A percentile compares a stretch with the other conserved stretches of the same genome.
phyloP scores from a whole-genome alignment of 2,888 invertebrate genomes.

The Cephus nigrinus region DNA sequence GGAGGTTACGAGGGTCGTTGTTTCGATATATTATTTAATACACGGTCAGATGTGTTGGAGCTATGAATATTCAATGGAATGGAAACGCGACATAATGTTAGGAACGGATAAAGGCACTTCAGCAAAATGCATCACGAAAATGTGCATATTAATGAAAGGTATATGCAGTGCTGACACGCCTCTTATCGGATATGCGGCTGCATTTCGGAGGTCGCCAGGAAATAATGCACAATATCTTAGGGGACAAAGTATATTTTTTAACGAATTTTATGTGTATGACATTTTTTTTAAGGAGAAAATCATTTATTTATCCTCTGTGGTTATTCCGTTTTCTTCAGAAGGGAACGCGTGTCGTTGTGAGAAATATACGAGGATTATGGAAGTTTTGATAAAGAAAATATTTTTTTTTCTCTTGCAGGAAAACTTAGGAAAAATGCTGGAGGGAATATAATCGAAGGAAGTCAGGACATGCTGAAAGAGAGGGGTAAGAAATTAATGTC shows the following conservation, averaged over 20 bases:
- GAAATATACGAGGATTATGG: not conserved
- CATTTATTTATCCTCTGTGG: not conserved
- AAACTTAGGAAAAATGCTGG: conserved; percentile 58
- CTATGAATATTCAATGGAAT: not conserved
- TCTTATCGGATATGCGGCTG: not conserved
- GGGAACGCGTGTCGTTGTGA: not conserved
- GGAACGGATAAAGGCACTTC: not conserved
- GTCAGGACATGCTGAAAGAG: conserved; percentile 61
- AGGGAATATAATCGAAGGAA: conserved; percentile 59
- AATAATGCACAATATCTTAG: not conserved
- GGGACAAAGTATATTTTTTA: conserved; percentile 21
- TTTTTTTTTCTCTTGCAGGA: conserved; percentile 46
- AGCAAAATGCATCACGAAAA: not conserved
- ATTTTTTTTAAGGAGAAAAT: conserved; percentile 2
- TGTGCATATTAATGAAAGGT: not conserved
- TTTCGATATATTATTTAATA: not conserved
- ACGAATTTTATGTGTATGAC: not conserved
- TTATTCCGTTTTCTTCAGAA: not conserved
- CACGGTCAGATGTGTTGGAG: not conserved
- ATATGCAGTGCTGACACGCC: not conserved
- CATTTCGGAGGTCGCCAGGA: not conserved
- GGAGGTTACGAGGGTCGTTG: not conserved
- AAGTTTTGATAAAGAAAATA: not conserved
- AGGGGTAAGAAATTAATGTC: conserved; percentile 43
- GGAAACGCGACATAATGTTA: not conserved